Conservation (phyloP, 2,113 vertebrate species). For the Corynorhinus townsendii region DNA sequence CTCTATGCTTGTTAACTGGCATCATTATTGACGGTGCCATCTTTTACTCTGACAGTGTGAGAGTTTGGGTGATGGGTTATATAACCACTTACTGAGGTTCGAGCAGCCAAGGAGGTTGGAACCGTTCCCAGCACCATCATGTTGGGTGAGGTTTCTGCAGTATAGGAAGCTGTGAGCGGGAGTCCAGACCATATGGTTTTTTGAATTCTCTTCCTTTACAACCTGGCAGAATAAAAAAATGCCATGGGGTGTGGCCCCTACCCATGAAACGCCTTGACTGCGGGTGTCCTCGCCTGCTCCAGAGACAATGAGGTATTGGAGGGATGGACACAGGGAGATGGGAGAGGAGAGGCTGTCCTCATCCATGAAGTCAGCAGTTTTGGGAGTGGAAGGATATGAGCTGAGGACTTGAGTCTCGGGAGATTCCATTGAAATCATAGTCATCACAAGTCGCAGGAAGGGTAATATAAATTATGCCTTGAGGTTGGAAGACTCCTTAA, state of each 20-base stretch:
- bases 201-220: background rate
- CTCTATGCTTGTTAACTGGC: background rate
- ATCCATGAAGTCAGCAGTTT: slow-evolving; percentile 1
- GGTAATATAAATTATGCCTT: background rate
- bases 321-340: background rate
- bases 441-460: background rate
- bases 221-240: background rate
- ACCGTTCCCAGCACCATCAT: background rate
- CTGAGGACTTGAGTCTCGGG: background rate
- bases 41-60: background rate
- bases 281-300: background rate
- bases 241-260: background rate
- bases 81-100: background rate
- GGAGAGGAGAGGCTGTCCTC: background rate
- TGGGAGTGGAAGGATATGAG: background rate
- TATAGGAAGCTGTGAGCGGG: background rate
- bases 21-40: background rate
- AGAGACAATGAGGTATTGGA: background rate
- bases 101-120: background rate
- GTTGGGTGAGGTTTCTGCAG: background rate
- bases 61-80: background rate
- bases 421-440: background rate
- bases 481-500: background rate
- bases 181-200: background rate
- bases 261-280: background rate